A percentile compares a stretch with the other conserved stretches of the same genome.
phyloP scores from a whole-genome alignment of 37 sponge, comb jelly and placozoan genomes.

The Chondrilla cf. caribensis region DNA sequence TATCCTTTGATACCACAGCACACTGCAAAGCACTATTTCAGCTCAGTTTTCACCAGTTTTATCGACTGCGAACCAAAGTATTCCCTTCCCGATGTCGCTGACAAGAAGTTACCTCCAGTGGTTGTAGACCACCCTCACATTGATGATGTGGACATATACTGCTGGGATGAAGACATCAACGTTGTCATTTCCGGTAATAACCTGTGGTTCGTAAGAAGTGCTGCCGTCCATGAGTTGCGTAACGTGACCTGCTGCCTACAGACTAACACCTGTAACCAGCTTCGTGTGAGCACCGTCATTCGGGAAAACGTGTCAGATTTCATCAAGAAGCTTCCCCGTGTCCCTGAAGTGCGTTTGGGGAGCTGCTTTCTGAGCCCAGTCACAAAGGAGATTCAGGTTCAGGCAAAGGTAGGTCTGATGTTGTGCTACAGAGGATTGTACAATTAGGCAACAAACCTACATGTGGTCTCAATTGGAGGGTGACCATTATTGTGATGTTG shows the following conservation, averaged over 20 bases:
- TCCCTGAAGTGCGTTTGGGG: neutral
- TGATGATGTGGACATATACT: neutral
- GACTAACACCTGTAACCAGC: neutral
- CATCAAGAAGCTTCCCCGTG: neutral
- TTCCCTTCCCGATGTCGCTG: neutral
- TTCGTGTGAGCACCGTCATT: neutral
- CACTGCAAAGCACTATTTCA: neutral
- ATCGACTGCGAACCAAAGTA: neutral
- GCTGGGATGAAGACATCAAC: neutral
- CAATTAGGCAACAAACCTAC: no score
- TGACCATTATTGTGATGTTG: no score
- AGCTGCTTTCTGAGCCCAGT: neutral
- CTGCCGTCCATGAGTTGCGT: neutral
- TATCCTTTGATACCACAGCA: neutral
- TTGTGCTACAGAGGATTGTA: no score
- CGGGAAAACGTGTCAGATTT: neutral
- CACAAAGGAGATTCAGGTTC: neutral
- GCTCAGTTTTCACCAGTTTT: neutral
- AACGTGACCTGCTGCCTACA: neutral
- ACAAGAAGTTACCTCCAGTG: neutral
- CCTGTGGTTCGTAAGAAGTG: neutral
- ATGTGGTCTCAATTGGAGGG: no score
- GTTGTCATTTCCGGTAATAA: neutral
- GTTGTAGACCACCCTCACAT: neutral
- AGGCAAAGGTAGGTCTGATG: slow-evolving; percentile 12